phyloP scores from a whole-genome alignment of 2,888 invertebrate species.

The Dermolepida albohirtum region DNA sequence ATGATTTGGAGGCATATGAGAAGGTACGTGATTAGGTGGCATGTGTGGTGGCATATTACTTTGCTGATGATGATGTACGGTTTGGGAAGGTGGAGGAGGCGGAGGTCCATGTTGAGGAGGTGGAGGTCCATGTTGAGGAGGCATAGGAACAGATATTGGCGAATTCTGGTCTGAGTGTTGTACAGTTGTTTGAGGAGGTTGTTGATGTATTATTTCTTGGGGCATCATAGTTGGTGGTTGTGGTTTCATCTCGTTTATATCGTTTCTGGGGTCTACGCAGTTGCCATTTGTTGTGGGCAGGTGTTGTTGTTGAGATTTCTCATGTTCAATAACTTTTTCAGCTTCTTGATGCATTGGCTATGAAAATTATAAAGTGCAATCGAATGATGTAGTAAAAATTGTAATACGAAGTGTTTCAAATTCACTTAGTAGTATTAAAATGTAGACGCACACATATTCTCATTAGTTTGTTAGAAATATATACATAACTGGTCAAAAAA shows the following conservation, averaged over 20 bases:
- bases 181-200: conserved; percentile 45
- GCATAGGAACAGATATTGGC: conserved; percentile 50
- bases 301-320: conserved; percentile 16
- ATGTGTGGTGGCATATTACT: conserved; percentile 48
- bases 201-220: conserved; percentile 39
- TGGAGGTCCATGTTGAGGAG: conserved; percentile 49
- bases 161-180: conserved; percentile 49
- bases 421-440: conserved; percentile 9
- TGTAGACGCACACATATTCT: neutral
- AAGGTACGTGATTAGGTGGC: conserved; percentile 50
- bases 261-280: conserved; percentile 46
- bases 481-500: conserved; percentile 12
- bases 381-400: neutral
- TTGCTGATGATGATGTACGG: conserved; percentile 45
- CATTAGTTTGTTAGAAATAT: conserved; percentile 1
- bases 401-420: conserved; percentile 30
- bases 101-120: conserved; percentile 50
- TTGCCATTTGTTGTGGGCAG: conserved; percentile 47
- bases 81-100: conserved; percentile 44
- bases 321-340: conserved; percentile 41
- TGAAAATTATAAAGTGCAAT: conserved; percentile 2
- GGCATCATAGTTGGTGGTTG: conserved; percentile 47
- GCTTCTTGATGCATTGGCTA: conserved; percentile 42
- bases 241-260: conserved; percentile 48
- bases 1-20: conserved; percentile 45